Conservation (phyloP, 2,888 invertebrate genomes). For the Eupelmus urozonus region DNA sequence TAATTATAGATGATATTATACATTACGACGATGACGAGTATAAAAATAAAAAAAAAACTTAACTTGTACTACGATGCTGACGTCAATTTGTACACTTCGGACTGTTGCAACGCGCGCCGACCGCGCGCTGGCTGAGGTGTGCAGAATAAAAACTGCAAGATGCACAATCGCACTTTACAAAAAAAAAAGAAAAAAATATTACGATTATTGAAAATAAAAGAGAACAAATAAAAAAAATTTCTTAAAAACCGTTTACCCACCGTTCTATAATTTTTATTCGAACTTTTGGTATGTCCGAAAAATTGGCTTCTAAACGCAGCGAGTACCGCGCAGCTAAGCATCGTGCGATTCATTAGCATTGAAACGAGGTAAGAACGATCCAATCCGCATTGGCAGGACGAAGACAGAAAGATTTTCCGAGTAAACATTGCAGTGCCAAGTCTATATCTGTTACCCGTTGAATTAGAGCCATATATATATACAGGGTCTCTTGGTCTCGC, state of each 20-base stretch:
- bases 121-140: constrained; percentile 27
- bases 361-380: no score
- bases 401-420: no score
- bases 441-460: constrained; percentile 46
- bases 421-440: constrained; percentile 50
- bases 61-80: constrained; percentile 45
- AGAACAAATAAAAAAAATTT: constrained; percentile 23
- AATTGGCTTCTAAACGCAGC: constrained; percentile 18
- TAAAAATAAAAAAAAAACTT: constrained; percentile 25
- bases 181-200: background rate
- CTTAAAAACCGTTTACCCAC: constrained; percentile 20
- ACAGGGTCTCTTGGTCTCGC: constrained; percentile 44
- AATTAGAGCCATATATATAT: constrained; percentile 42
- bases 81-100: constrained; percentile 58
- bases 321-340: no score
- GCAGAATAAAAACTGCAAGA: constrained; percentile 22
- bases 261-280: constrained; percentile 19
- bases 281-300: constrained; percentile 41
- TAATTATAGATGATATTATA: constrained; percentile 49
- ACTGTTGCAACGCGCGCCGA: constrained; percentile 9
- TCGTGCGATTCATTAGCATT: no score
- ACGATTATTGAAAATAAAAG: background rate
- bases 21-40: constrained; percentile 15
- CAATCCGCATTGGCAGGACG: no score
- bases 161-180: constrained; percentile 37